phyloP scores from a whole-genome alignment of 2,113 vertebrate species.

The Antechinus stuartii region DNA sequence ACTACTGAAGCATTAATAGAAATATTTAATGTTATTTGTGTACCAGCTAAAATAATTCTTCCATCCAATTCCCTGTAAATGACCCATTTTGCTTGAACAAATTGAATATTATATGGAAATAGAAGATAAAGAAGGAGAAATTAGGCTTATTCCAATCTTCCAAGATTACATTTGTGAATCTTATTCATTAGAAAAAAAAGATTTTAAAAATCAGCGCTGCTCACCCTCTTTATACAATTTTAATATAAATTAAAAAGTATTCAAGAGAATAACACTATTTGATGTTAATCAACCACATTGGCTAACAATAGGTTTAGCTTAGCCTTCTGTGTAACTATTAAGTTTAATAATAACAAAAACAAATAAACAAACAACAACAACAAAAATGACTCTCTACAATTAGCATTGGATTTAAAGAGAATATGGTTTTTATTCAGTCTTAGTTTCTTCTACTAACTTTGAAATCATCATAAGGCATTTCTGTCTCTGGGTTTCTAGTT shows the following conservation, averaged over 20 bases:
- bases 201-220: constrained; percentile 82
- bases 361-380: too few relatives aligned
- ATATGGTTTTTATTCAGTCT: not conserved
- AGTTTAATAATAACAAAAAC: constrained; percentile 77
- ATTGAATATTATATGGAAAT: constrained; percentile 22
- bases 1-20: not conserved
- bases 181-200: not conserved
- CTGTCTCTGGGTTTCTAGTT: not conserved
- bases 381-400: not conserved
- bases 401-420: not conserved
- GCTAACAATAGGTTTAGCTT: constrained; percentile 88
- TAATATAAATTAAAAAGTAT: constrained; percentile 92
- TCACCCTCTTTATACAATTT: constrained; percentile 90
- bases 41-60: constrained; percentile 28
- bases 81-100: constrained; percentile 41
- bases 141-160: constrained; percentile 8
- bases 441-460: not conserved
- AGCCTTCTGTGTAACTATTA: constrained; percentile 84
- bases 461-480: not conserved
- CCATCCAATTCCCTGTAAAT: constrained; percentile 15
- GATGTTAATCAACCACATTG: constrained; percentile 89
- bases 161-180: not conserved
- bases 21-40: constrained; percentile 17
- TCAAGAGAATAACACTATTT: constrained; percentile 90
- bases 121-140: constrained; percentile 29